These are phyloP conservation scores for Myocastor coypus DNA, from an alignment of 2,113 vertebrate genomes.

Conservation along the genomic window DNA sequence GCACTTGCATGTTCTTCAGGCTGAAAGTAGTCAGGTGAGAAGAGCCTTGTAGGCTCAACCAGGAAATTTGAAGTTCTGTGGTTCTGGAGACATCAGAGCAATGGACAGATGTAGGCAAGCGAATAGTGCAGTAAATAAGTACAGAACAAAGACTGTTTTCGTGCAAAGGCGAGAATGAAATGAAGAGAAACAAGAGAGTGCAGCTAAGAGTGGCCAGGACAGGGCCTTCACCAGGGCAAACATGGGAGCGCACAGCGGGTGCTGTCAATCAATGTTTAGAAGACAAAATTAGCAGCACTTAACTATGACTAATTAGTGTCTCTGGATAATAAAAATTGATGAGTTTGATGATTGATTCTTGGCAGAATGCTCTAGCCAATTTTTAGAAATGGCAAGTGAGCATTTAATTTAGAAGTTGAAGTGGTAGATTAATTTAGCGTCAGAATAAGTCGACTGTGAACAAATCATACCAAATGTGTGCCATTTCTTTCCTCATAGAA, in stretches of 20 bases:
- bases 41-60: background rate
- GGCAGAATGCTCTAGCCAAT: conserved; percentile 43
- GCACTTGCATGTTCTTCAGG: background rate
- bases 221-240: background rate
- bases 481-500: conserved; percentile 16
- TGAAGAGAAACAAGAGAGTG: background rate
- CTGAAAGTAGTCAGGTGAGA: background rate
- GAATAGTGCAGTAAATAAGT: background rate
- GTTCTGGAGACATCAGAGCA: background rate
- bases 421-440: conserved; percentile 53
- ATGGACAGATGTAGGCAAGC: background rate
- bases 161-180: background rate
- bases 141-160: background rate
- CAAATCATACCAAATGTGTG: conserved; percentile 19
- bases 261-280: background rate
- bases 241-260: background rate
- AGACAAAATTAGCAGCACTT: conserved; percentile 42
- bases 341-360: conserved; percentile 58
- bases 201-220: background rate
- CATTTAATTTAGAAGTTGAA: conserved; percentile 69
- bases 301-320: conserved; percentile 39
- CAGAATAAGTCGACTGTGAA: conserved; percentile 19
- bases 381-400: conserved; percentile 57
- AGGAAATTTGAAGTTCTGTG: background rate
- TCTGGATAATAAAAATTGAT: conserved; percentile 54